Percentiles rank a stretch among this genome's conserved stretches.
Conservation (phyloP, 2,888 invertebrate species). For the Iselma pallidipennis region DNA sequence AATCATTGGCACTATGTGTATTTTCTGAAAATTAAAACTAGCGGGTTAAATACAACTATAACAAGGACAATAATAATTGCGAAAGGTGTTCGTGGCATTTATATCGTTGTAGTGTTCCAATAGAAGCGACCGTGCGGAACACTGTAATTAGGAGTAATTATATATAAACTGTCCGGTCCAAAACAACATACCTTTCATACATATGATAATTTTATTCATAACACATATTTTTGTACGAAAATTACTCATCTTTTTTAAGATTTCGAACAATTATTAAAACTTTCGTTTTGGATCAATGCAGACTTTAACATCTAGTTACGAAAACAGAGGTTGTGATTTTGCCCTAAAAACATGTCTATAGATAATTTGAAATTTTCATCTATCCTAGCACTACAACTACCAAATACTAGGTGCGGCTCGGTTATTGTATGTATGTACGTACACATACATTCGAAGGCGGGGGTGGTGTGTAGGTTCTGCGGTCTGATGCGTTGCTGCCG, state of each 20-base stretch:
- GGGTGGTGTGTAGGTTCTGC: slow-evolving; percentile 11
- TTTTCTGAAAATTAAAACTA: no score
- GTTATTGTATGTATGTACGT: neutral
- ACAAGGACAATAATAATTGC: neutral
- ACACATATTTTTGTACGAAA: no score
- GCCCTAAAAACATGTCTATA: no score
- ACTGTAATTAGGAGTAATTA: neutral
- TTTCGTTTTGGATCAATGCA: no score
- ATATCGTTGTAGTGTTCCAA: neutral
- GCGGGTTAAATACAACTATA: neutral
- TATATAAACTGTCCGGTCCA: neutral
- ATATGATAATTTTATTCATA: no score
- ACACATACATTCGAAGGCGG: slow-evolving; percentile 10
- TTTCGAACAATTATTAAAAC: no score
- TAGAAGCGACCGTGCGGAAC: neutral
- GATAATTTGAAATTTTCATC: neutral
- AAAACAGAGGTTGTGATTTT: no score
- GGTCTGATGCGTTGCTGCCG: slow-evolving; percentile 13
- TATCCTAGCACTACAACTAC: neutral
- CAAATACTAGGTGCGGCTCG: neutral
- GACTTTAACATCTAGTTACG: no score
- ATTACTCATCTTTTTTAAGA: no score
- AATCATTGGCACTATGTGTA: no score
- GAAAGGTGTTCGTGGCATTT: neutral
- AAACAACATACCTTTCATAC: neutral